Evolutionary conservation across 2,113 vertebrate species (phyloP).

Genomic region (Papio anubis): DNA sequence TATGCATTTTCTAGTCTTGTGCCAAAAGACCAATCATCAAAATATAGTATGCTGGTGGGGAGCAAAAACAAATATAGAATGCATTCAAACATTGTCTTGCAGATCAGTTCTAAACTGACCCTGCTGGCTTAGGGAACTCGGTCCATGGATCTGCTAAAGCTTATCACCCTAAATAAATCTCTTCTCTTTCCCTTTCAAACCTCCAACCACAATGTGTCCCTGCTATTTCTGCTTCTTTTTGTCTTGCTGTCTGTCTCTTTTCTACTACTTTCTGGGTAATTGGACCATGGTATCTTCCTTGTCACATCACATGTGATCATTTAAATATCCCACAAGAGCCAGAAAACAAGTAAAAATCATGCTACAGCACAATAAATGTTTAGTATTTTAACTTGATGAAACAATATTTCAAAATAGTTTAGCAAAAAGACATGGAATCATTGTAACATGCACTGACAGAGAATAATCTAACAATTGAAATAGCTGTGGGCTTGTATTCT

Average conservation of each 20-base stretch:
- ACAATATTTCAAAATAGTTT: constrained; percentile 15
- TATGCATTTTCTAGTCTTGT: constrained; percentile 67
- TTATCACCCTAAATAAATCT: constrained; percentile 65
- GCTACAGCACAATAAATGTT: neutral
- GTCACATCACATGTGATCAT: neutral
- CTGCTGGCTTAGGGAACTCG: constrained; percentile 74
- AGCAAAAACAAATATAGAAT: constrained; percentile 66
- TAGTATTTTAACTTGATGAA: constrained; percentile 21
- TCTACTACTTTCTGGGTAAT: neutral
- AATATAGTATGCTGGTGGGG: constrained; percentile 57
- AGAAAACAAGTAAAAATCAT: neutral
- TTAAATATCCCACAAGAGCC: constrained; percentile 2
- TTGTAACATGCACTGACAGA: neutral
- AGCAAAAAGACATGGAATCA: neutral
- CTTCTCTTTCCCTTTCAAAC: neutral
- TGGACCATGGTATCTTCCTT: neutral
- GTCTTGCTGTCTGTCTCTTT: neutral
- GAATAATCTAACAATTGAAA: constrained; percentile 41
- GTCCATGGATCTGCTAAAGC: constrained; percentile 57
- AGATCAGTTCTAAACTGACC: constrained; percentile 80
- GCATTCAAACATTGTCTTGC: constrained; percentile 51
- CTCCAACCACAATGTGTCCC: neutral
- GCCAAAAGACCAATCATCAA: constrained; percentile 77
- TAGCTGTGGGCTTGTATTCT: neutral
- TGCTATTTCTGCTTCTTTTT: constrained; percentile 5